Base-by-base conservation (phyloP, 2,113 vertebrate genomes). In the Lepisosteus osseus region DNA sequence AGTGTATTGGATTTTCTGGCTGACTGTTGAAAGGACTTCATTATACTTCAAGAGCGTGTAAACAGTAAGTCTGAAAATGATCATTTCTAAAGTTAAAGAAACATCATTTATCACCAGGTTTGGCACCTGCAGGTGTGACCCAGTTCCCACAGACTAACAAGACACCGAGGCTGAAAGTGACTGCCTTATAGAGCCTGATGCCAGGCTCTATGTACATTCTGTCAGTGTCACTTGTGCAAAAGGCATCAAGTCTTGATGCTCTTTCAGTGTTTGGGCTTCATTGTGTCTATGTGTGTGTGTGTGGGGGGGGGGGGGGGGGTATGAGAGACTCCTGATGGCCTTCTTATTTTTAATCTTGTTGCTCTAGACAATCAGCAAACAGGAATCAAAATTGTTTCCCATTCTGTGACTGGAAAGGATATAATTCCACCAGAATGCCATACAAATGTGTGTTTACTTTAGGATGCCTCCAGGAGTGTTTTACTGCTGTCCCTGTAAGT, bases 101-200 rank as follows among this genome's bases (percentile, higher is more conserved):
- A 93, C 86, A 88, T 91, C 86, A 79, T 94, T 94, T 93, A 91
- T 94, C 93, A 91, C 67, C 76, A 78, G 77, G 81, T 80, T 83
- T 82, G 81, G 76, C 78, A 67, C 85, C 84, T 90, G 88, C 89
- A 95, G 91, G 90, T 92, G 87, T 93, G 92, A 85, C 89, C 91
- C 80, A 79, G 70, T 90, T 92, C 88, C 83, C 88, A 40, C 74
- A 78, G 82, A 83, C 73, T 83, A 79, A 83, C 74, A 29, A 76
- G 12, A 62, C 43, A 84, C 76, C 72, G 71, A 77, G 76, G 55
- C 41, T 74, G 71, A 69, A 72, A 78, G 72, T 54, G 71, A 70
- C 79, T 77, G 74, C 76, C 59, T 76, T 70, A 75, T 64, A 77
- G 54, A 75, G 77, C 72, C 75, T 63, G 45, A 74, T 83, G 80